Evolutionary conservation across 1,140 invertebrate species (phyloP), one percentile per base, ranked within the genome.

Genomic region (Cyclina sinensis): DNA sequence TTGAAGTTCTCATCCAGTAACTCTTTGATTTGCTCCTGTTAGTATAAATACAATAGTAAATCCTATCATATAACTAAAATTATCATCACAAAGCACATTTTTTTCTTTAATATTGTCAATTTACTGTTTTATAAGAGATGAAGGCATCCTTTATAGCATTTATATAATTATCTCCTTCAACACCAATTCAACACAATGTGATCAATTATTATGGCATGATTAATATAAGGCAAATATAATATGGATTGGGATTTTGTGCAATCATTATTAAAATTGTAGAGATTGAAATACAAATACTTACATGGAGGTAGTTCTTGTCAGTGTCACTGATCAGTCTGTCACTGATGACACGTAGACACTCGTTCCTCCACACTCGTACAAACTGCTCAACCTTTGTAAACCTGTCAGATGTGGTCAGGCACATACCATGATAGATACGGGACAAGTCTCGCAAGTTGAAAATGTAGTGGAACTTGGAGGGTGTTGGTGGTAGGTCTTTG

Each of bases 381-480:
- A 99, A 97, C 54, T 97, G 97, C n/a, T 97, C 96, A 14, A 96
- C 94, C 46, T 96, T 96, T n/a, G 96, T 96, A 94, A 97, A 98
- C 90, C 96, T 96, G 35, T 95, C 95, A 0, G 97, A 97, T 68
- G 97, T 96, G 32, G 97, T 98, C 79, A 98, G 96, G 82, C 97
- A 97, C 87, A 99, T 93, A 3, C 98, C 98, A 54, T 97, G 97
- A 86, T 97, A 97, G 37, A 99, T 97, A 73, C 98, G 96, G 0
- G 98, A 98, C 70, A 99, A 95, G 96, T 99, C 98, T 88, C 98
- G 96, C 95, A 99, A 96, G 95, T 99, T 99, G 95, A 99, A 99
- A 86, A 98, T 98, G 95, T 99, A 99, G 95, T 99, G 98, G 95
- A 99, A 99, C 95, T 98, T 99, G 5, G 97, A 97, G 5, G 98